Evolutionary conservation across 2,888 invertebrate species (phyloP), one percentile per base, ranked within the genome.

Genomic region (Beris chalybata): DNA sequence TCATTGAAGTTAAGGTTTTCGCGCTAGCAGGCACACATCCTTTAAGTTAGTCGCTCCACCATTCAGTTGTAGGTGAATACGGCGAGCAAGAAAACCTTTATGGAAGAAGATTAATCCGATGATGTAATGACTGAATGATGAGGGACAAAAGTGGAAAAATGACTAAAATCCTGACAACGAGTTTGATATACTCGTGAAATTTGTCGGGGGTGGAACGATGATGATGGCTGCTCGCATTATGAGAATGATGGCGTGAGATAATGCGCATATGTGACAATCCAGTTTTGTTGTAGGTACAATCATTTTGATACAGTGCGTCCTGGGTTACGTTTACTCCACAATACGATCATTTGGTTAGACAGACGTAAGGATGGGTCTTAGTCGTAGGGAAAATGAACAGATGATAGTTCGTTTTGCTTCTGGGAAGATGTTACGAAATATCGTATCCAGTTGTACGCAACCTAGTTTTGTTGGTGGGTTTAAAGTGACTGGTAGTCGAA

Each of bases 181-280:
- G 38, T 38, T 38, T 63, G 38, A 32, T 9, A 30, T 12, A n/a
- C 58, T 11, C 22, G 12, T 15, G 22, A 45, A 53, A 43, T n/a
- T 53, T 7, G 53, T 30, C n/a, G 53, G 30, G 30, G 13, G 4
- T 47, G 11, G 31, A 5, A 6, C 43, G 12, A 12, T 12, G 32
- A 1, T 57, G 31, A 29, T 22, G 29, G 47, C 29, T 59, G 32
- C 13, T 32, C 31, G 5, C 22, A 63, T 63, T 22, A 12, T 52
- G 12, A 4, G 43, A 67, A 66, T 70, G 67, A 71, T 70, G 70
- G 68, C 71, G 71, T 71, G 71, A 71, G 71, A 71, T 67, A 68
- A 64, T 69, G 31, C 67, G 47, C 71, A 71, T 70, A 66, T 71
- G 71, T 58, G 58, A 47, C 53, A 53, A 43, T 43, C n/a, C 12